Evolutionary conservation across 1,140 invertebrate genomes (phyloP).

Genomic region (Tetragnatha versicolor): DNA sequence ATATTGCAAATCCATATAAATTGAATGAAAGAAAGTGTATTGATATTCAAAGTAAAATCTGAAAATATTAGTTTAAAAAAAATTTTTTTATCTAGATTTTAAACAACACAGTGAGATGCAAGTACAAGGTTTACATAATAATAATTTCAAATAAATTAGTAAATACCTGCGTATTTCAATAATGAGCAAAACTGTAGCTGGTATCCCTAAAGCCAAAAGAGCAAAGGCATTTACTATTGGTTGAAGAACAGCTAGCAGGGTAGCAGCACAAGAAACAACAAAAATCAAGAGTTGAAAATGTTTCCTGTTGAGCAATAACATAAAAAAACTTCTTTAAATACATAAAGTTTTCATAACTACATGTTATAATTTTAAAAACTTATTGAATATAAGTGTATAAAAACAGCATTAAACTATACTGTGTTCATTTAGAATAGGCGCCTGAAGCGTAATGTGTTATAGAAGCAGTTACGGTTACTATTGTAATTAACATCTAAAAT

Average conservation of each 20-base stretch:
- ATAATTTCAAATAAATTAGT: background rate
- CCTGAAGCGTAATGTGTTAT: no score
- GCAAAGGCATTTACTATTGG: slow-evolving; percentile 80
- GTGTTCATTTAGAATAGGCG: no score
- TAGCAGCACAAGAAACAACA: slow-evolving; percentile 71
- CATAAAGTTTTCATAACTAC: no score
- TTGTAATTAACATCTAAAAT: no score
- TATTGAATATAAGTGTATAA: no score
- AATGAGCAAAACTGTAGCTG: slow-evolving; percentile 73
- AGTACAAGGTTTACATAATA: background rate
- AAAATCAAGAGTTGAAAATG: slow-evolving; percentile 60
- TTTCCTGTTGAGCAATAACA: slow-evolving; percentile 21
- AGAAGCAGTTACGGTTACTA: no score
- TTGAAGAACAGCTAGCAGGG: slow-evolving; percentile 74
- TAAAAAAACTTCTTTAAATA: background rate
- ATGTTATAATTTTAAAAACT: no score
- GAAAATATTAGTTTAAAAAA: background rate
- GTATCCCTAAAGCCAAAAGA: slow-evolving; percentile 76
- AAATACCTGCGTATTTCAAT: slow-evolving; percentile 72
- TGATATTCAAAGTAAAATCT: background rate
- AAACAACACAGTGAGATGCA: background rate
- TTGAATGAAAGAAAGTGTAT: no score
- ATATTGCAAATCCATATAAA: no score
- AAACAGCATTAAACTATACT: no score
- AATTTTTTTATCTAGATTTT: background rate